Percentiles rank a stretch among this genome's conserved stretches.
Conservation (phyloP, 2,888 invertebrate genomes). For the Sinodicranocentrus sp. region DNA sequence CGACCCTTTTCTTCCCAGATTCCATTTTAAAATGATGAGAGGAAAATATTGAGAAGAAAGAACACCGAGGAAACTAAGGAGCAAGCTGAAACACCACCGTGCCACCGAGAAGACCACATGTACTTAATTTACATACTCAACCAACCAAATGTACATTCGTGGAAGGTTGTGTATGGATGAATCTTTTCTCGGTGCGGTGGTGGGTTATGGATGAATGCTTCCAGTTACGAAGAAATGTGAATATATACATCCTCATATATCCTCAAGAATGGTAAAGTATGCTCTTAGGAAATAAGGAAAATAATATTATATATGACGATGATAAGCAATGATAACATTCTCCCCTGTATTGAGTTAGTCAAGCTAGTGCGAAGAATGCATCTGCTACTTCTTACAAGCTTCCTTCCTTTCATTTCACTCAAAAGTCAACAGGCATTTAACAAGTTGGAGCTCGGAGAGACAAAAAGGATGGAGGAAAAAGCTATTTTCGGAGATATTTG, state of each 20-base stretch:
- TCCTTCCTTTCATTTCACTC: constrained; percentile 4
- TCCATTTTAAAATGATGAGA: too few relatives aligned
- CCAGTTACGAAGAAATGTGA: background rate
- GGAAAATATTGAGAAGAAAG: constrained; percentile 5
- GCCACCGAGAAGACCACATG: constrained; percentile 26
- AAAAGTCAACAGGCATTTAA: constrained; percentile 35
- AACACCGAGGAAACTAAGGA: background rate
- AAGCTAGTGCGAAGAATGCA: constrained; percentile 6
- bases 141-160: background rate
- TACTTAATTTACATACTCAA: constrained; percentile 5
- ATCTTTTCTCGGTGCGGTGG: constrained; percentile 21
- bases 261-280: background rate
- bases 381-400: background rate
- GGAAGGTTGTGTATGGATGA: background rate
- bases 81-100: background rate
- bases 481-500: constrained; percentile 48
- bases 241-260: too few relatives aligned
- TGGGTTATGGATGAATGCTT: constrained; percentile 28
- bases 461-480: constrained; percentile 9
- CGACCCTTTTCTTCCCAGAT: background rate
- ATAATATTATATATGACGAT: background rate
- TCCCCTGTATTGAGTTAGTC: background rate
- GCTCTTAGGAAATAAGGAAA: background rate
- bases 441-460: constrained; percentile 28
- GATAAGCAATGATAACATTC: constrained; percentile 20